These are phyloP conservation scores for Felis catus DNA, from an alignment of 2,113 vertebrate species.

Conservation along the genomic window F.catus_Fca126_mat1.0 CM031415.1:65548001-65548500, in stretches of 20 bases:
- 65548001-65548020: background rate
- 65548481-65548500: too few relatives aligned
- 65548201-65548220: background rate
- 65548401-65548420: background rate
- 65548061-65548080: background rate
- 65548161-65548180: background rate
- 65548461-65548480: too few relatives aligned
- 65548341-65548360: background rate
- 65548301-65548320: background rate
- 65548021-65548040: background rate
- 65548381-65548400: background rate
- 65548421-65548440: too few relatives aligned
- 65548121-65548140: background rate
- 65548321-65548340: background rate
- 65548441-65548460: too few relatives aligned
- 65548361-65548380: background rate
- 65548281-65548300: too few relatives aligned
- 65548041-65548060: background rate
- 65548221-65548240: background rate
- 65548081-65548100: constrained; percentile 25
- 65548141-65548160: constrained; percentile 17
- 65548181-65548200: background rate
- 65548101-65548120: background rate
- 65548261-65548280: background rate
- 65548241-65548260: background rate